Base-by-base conservation (phyloP, 1,140 invertebrate species). In the Pseudomyrmex dendroicus region DNA sequence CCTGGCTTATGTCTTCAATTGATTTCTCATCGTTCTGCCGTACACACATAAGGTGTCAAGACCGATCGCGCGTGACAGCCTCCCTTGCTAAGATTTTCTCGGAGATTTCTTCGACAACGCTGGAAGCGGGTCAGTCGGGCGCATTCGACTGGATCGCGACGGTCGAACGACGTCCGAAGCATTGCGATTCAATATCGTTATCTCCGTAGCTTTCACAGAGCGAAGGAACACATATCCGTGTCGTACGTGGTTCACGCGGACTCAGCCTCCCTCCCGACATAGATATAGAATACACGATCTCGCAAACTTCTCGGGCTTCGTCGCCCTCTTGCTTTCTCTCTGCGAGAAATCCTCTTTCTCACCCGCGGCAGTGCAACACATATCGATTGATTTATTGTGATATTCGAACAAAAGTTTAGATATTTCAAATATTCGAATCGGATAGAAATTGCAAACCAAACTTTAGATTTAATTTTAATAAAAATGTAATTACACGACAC, bases 101-200 rank as follows among this genome's bases (percentile, higher is more conserved):
- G 35, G 12, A 66, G 66, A 80, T 80, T 72, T 48, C 66, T 66
- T 8, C 20, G 22, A 66, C 66, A 54, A 59, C 17, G 52, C 54
- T 44, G 64, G 64, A 80, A 80, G 54, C 76, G 54, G 76, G 76
- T 80, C 76, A 80, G 76, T 80, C 66, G 61, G 52, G 15, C 62
- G 59, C 72, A 73, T 82, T 82, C 80, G 80, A 74, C 52, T 46
- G 72, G 22, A 74, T 48, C 50, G 61, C 59, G 72, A 82, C 80
- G 80, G 80, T 74, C 80, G 70, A 82, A 82, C 61, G 80, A 74
- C 50, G 50, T 63, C 61, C 70, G 59, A 87, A 78, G 84, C 86
- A 89, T 85, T 87, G 84, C 87, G 82, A 87, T 89, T 89, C 84
- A 89, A 89, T 87, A 87, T 89, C 83, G 84, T 84, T 82, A 87